Evolutionary conservation across 2,113 vertebrate species (phyloP).

Genomic region (Ictalurus punctatus): DNA sequence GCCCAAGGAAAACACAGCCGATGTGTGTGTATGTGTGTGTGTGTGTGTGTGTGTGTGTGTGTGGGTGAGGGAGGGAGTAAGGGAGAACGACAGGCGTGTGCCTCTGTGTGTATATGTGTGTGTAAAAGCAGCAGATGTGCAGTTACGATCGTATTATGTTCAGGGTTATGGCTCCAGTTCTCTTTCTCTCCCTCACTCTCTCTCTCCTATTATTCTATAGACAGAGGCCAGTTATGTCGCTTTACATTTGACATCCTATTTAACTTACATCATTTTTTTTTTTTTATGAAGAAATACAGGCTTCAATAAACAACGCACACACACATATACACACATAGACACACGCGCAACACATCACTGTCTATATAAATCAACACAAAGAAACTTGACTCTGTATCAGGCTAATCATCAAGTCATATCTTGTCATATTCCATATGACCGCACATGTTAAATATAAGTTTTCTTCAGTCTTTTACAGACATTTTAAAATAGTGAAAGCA

Average conservation of each 20-base stretch:
- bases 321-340: neutral
- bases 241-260: conserved; percentile 36
- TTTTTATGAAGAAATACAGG: neutral
- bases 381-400: conserved; percentile 3
- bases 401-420: neutral
- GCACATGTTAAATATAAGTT: neutral
- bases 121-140: conserved; percentile 52
- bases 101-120: conserved; percentile 43
- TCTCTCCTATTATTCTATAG: conserved; percentile 19
- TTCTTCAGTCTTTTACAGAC: neutral
- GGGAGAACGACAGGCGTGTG: conserved; percentile 15
- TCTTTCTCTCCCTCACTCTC: neutral
- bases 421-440: neutral
- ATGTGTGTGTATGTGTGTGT: neutral
- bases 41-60: conserved; percentile 27
- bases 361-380: neutral
- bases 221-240: conserved; percentile 28
- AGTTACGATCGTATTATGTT: conserved; percentile 47
- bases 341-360: neutral
- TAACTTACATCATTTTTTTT: neutral
- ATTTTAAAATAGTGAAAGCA: neutral
- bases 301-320: neutral
- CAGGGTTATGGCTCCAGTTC: conserved; percentile 40
- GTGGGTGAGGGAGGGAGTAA: neutral
- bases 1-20: conserved; percentile 47